Evolutionary conservation across 2,797 vertebrate species (phyloP).

Genomic region (Lithobates sylvaticus): DNA sequence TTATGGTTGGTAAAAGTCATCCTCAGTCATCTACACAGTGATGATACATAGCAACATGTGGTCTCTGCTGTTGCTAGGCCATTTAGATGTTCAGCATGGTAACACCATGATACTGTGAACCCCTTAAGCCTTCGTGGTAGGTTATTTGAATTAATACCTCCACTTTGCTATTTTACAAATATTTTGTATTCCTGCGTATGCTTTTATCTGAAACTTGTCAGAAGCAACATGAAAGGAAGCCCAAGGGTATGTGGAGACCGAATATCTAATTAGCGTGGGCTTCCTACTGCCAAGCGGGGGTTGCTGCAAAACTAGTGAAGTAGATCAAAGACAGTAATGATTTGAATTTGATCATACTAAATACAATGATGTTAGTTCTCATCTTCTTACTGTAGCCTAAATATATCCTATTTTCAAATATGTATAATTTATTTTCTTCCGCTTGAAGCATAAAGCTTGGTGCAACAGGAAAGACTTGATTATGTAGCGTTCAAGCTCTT

Average conservation of each 20-base stretch:
- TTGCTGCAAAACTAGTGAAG: slow-evolving; percentile 3
- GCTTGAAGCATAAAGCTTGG: neutral
- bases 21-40: neutral
- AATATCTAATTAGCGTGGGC: slow-evolving; percentile 48
- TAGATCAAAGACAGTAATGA: slow-evolving; percentile 55
- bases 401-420: slow-evolving; percentile 31
- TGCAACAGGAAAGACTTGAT: neutral
- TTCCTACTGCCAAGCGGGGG: slow-evolving; percentile 8
- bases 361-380: slow-evolving; percentile 32
- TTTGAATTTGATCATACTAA: slow-evolving; percentile 42
- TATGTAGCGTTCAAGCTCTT: neutral
- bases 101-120: neutral
- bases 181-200: neutral
- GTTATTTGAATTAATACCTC: slow-evolving; percentile 16
- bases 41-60: neutral
- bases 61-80: too few species aligned
- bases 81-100: neutral
- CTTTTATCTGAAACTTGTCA: slow-evolving; percentile 21
- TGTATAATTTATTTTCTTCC: slow-evolving; percentile 25
- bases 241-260: slow-evolving; percentile 16
- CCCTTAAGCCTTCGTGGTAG: neutral
- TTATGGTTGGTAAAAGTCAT: neutral
- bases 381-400: slow-evolving; percentile 1
- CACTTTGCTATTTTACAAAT: slow-evolving; percentile 11
- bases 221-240: slow-evolving; percentile 35